Evolutionary conservation across 1,140 invertebrate species (phyloP).

Genomic region (Ostrea edulis): DNA sequence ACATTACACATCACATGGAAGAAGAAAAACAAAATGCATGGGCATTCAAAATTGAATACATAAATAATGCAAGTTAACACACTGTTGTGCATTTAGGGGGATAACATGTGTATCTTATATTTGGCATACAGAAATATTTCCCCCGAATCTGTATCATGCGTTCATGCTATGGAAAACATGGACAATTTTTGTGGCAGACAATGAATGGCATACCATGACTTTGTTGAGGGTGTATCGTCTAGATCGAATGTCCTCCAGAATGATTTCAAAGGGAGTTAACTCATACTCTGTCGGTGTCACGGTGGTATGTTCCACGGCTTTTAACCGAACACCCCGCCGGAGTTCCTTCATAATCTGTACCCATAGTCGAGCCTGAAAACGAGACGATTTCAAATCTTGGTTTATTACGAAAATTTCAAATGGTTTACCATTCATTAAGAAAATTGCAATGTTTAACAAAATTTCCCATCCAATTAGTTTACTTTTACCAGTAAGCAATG

Average conservation of each 20-base stretch:
- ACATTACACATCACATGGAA: background rate
- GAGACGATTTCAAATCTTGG: background rate
- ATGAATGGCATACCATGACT: conserved; percentile 73
- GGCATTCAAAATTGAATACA: background rate
- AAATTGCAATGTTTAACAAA: background rate
- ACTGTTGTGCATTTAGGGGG: background rate
- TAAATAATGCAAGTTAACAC: background rate
- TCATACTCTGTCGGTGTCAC: conserved; percentile 90
- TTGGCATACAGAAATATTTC: background rate
- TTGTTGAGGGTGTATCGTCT: conserved; percentile 88
- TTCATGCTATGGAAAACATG: background rate
- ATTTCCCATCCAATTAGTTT: background rate
- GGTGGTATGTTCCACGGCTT: conserved; percentile 86
- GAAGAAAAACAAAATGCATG: background rate
- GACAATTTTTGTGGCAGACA: background rate
- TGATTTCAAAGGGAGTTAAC: conserved; percentile 97
- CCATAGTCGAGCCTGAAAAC: conserved; percentile 93
- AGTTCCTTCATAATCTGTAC: conserved; percentile 96
- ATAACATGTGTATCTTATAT: background rate
- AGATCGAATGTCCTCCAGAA: conserved; percentile 96
- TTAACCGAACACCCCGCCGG: conserved; percentile 91
- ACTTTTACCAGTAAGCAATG: background rate
- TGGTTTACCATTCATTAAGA: background rate
- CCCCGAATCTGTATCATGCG: background rate
- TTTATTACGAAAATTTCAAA: background rate